Base-by-base conservation (phyloP, 2,113 vertebrate species). In the Peromyscus californicus region DNA sequence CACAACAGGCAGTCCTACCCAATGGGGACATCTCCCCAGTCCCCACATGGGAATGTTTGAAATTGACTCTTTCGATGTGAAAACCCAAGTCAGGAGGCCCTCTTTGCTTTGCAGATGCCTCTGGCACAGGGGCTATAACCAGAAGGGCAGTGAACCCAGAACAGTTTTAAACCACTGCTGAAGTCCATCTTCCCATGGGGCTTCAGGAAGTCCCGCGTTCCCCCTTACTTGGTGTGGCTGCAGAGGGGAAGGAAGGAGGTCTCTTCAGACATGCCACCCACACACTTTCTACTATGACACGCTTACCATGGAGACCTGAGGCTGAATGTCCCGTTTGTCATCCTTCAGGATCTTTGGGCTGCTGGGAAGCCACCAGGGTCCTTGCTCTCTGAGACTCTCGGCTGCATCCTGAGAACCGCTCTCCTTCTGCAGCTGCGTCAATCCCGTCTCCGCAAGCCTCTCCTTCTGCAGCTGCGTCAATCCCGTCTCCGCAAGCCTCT, bases 41-140 rank as follows among this genome's bases (percentile, higher is more conserved):
- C 39, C 39, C 65, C 82, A 45, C n/a, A 31, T 31, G 39, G 61
- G 70, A 72, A 67, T 48, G 22, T 78, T 42, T 59, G 65, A 63
- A 65, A 72, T 80, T 57, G 63, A 61, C 91, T 80, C 89, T 91
- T 75, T 57, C 51, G 15, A 80, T 84, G 31, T 61, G 72, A 93
- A 94, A 88, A 70, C 72, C 69, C 51, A 75, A 80, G 67, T 88
- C 93, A 84, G 92, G 72, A 31, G 45, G 42, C 39, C 92, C 70
- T 69, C 63, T 88, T 67, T 51, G 54, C 85, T 61, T 45, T 69
- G 92, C 83, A 93, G 61, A 21, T 39, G n/a, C 59, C 57, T 48
- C 19, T n/a, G 57, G 84, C 76, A 63, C 19, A 31, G 75, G 75
- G 45, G 79, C 33, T 79, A 2, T 42, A n/a, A 15, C 54, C 42